Evolutionary conservation across 2,888 invertebrate species (phyloP), one percentile per base, ranked within the genome.

Genomic region (Phortica okadai): DNA sequence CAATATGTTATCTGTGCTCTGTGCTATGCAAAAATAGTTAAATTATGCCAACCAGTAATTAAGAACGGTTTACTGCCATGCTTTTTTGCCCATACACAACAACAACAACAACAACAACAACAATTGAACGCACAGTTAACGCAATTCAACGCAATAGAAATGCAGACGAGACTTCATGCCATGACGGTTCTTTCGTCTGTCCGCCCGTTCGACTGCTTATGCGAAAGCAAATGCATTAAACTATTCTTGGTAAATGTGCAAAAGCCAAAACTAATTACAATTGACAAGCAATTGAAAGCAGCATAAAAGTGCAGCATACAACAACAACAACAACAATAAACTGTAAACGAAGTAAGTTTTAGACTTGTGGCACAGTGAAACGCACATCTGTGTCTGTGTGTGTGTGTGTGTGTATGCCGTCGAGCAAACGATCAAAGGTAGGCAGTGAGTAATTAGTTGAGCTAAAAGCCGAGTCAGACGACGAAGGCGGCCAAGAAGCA

Each of bases 251-350:
- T 74, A 76, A 77, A 77, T 87, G 88, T 70, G 79, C 85, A 88
- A 86, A 86, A 81, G 84, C 89, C 86, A 85, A 82, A 89, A 89
- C 89, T 87, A 87, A 88, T 83, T 87, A 82, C 89, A 89, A 88
- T 84, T 85, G 84, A 84, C 90, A 89, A 83, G 84, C 84, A 84
- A 85, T 82, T 83, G 82, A 64, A 73, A 73, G 66, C 54, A 73
- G 69, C 73, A 69, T 50, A 45, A 67, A 76, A 80, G 76, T 42
- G 54, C 44, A 5, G 44, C 73, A 74, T 58, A 54, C 69, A 64
- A 41, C 74, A 59, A 74, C 74, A 76, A 67, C 77, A 78, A 64
- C 77, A 75, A 74, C 76, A 81, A 45, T 56, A 67, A 50, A 14
- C 50, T 8, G 50, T 50, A 50, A 50, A 50, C 14, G 50, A 8